Percentiles rank a stretch among this genome's conserved stretches.
These are phyloP conservation scores for Bambusicola thoracicus DNA, from an alignment of 2,113 vertebrate genomes.

Conservation along the genomic window DNA sequence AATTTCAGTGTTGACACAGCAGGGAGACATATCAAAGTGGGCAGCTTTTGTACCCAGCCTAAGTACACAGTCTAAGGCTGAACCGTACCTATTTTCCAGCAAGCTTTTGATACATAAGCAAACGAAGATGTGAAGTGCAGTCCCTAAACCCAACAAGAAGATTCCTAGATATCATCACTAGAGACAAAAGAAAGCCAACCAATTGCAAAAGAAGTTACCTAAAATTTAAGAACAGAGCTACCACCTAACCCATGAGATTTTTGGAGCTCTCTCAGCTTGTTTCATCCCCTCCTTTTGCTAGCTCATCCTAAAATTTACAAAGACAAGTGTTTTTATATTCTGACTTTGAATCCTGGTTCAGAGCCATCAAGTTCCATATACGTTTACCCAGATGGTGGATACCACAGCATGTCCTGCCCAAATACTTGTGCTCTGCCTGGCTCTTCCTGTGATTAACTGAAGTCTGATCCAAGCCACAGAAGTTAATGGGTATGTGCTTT, in stretches of 20 bases:
- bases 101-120: not conserved
- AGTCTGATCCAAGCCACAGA: not conserved
- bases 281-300: not conserved
- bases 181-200: not conserved
- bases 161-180: not conserved
- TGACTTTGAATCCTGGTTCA: not conserved
- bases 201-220: not conserved
- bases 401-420: not conserved
- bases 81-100: not conserved
- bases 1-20: not conserved
- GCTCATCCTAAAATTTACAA: not conserved
- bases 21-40: not conserved
- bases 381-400: not conserved
- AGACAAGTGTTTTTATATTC: not conserved
- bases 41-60: not conserved
- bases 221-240: not conserved
- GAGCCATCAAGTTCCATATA: not conserved
- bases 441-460: not conserved
- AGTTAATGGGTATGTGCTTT: not conserved
- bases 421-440: rapidly evolving
- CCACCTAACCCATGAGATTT: not conserved
- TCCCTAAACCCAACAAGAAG: not conserved
- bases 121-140: not conserved
- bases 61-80: not conserved
- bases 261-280: not conserved